These are phyloP conservation scores for Psix sp. DNA, from an alignment of 1,140 invertebrate genomes.

Conservation along the genomic window DNA sequence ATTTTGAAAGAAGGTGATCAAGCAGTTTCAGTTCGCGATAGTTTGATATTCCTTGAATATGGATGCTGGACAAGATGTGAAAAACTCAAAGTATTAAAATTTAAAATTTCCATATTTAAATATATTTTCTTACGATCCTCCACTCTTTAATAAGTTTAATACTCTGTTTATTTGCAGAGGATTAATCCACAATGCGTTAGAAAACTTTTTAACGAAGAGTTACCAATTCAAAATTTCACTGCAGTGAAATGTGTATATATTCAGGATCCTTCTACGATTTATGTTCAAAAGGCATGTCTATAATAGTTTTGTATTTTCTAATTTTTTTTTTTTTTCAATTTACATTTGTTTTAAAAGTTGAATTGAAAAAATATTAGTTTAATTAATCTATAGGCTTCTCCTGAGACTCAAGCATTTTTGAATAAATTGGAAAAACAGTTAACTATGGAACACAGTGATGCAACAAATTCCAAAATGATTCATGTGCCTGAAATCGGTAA, in stretches of 20 bases:
- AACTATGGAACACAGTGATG: neutral
- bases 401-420: slow-evolving; percentile 2
- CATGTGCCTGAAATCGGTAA: slow-evolving; percentile 39
- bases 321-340: slow-evolving; percentile 2
- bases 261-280: slow-evolving; percentile 66
- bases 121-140: neutral
- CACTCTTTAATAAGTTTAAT: slow-evolving; percentile 11
- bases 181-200: slow-evolving; percentile 51
- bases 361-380: neutral
- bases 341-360: neutral
- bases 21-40: slow-evolving; percentile 72
- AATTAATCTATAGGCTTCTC: slow-evolving; percentile 3
- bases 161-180: slow-evolving; percentile 45
- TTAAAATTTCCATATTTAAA: neutral
- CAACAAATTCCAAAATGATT: slow-evolving; percentile 8
- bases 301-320: slow-evolving; percentile 7
- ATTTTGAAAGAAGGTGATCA: slow-evolving; percentile 49
- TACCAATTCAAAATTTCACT: slow-evolving; percentile 36
- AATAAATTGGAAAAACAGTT: neutral
- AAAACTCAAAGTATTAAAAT: slow-evolving; percentile 55
- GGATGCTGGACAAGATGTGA: slow-evolving; percentile 37
- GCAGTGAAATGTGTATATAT: slow-evolving; percentile 61
- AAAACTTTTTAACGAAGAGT: slow-evolving; percentile 56
- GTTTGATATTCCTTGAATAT: slow-evolving; percentile 61
- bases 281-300: slow-evolving; percentile 67